A percentile compares a stretch with the other conserved stretches of the same genome.
These are phyloP conservation scores for Abscondita cerata DNA, from an alignment of 2,888 invertebrate species.

Conservation along the genomic window DNA sequence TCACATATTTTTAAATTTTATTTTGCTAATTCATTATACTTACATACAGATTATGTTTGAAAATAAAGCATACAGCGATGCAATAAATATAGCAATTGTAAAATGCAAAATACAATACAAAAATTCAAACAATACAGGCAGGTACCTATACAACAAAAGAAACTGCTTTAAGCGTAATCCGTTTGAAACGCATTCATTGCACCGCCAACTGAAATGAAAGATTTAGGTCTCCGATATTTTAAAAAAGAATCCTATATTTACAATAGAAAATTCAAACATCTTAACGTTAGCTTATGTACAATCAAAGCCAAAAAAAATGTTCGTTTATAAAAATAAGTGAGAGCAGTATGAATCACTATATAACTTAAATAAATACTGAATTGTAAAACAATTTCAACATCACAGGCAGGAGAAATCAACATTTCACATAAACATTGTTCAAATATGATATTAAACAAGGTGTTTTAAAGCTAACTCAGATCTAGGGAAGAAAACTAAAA, in stretches of 20 bases:
- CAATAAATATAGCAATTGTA: neutral
- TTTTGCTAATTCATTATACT: conserved; percentile 3
- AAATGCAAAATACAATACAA: no score
- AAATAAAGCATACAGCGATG: neutral
- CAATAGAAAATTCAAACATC: neutral
- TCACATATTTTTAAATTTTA: neutral
- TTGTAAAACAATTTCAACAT: conserved; percentile 50
- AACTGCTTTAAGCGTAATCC: neutral
- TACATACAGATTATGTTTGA: conserved; percentile 10
- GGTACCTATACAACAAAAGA: neutral
- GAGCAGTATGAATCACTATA: conserved; percentile 9
- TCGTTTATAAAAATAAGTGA: conserved; percentile 6
- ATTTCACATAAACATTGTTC: conserved; percentile 1
- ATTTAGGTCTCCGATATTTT: neutral
- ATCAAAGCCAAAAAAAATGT: neutral
- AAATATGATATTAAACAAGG: neutral
- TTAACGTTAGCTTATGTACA: neutral
- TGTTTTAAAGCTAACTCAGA: conserved; percentile 12
- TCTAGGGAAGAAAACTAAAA: conserved; percentile 13
- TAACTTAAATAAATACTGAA: conserved; percentile 48
- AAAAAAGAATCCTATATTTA: conserved; percentile 7
- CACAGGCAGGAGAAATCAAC: conserved; percentile 51
- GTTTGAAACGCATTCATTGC: neutral
- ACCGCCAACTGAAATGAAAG: neutral
- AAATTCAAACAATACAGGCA: no score